Base-by-base conservation (phyloP, 35 echinoderm and acorn worm genomes). In the Ophioderma brevispina region DNA sequence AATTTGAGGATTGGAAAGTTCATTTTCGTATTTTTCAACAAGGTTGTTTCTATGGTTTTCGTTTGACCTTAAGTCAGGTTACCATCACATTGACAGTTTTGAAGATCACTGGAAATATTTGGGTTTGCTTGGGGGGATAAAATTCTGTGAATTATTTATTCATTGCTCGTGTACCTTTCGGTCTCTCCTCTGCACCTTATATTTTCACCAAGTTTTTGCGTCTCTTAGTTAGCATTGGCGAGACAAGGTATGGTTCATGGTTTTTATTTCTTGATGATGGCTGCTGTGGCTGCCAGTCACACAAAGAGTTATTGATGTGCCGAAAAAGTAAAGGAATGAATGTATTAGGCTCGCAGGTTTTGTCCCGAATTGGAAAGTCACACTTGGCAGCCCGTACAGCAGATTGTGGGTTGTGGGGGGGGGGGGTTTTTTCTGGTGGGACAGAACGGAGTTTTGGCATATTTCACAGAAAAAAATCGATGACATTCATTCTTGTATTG, bases 81-180 rank as follows among this genome's bases (percentile, higher is more conserved):
- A 86, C 35, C 81, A 91, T n/a, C 90, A 92, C 33, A n/a, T 86
- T 37, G 90, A 92, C 19, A 92, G n/a, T n/a, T n/a, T 86, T 32
- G 15, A 37, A n/a, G 82, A 78, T 15, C 82, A 85, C 64, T 14
- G 39, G 0, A n/a, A 55, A 31, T 92, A 55, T 79, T 33, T 92
- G 76, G 82, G 5, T 92, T 92, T 37, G 63, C 82, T 13, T 92
- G 81, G 81, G 31, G 35, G 0, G 13, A 79, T 59, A 36, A 50
- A 17, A 38, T 1, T 36, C 52, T 18, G 32, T 13, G 1, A 86
- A 18, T 33, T 86, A n/a, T 55, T 39, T 92, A 35, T 40, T 52
- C 49, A 0, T 86, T 92, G 49, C 41, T 42, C 19, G 82, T 92
- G 32, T 92, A 13, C 82, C 90, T 8, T 92, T 86, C 39, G 82